Evolutionary conservation across 2,113 vertebrate species (phyloP).

Genomic region (Oryzias curvinotus): DNA sequence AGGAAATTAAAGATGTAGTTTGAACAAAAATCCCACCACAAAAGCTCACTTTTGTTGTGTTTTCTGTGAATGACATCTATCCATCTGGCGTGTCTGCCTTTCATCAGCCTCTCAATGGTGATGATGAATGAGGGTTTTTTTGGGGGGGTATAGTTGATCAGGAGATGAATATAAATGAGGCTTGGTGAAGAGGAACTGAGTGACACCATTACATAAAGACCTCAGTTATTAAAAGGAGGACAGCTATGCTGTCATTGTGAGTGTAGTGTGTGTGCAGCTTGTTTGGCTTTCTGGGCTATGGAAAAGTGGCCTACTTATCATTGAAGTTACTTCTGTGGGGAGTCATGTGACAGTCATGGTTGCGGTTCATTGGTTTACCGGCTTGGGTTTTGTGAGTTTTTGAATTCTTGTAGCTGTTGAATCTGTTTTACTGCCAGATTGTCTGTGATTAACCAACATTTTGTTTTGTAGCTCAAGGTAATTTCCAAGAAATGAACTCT

Average conservation of each 20-base stretch:
- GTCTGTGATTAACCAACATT: not conserved
- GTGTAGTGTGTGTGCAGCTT: constrained; percentile 13
- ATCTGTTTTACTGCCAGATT: not conserved
- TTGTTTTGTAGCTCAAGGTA: too few relatives aligned
- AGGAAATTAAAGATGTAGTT: constrained; percentile 25
- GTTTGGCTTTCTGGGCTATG: not conserved
- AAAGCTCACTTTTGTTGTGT: constrained; percentile 16
- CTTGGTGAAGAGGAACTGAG: constrained; percentile 51
- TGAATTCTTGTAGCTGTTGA: too few relatives aligned
- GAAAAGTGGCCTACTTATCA: constrained; percentile 3
- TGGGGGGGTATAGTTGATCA: constrained; percentile 35
- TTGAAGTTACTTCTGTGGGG: not conserved
- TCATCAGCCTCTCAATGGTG: constrained; percentile 9
- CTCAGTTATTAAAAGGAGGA: constrained; percentile 43
- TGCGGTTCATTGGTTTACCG: not conserved
- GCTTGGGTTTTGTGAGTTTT: not conserved
- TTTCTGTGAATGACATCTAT: constrained; percentile 21
- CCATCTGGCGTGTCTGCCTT: constrained; percentile 17
- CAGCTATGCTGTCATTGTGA: constrained; percentile 51
- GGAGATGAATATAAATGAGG: constrained; percentile 65
- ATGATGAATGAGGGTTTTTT: constrained; percentile 32
- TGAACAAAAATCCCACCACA: constrained; percentile 12
- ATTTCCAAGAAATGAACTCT: too few relatives aligned
- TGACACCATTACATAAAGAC: constrained; percentile 62
- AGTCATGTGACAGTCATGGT: not conserved